Percentiles rank a stretch among this genome's conserved stretches.
Evolutionary conservation across 1,140 invertebrate genomes (phyloP).

Genomic region (Drosophila murphyi): DNA sequence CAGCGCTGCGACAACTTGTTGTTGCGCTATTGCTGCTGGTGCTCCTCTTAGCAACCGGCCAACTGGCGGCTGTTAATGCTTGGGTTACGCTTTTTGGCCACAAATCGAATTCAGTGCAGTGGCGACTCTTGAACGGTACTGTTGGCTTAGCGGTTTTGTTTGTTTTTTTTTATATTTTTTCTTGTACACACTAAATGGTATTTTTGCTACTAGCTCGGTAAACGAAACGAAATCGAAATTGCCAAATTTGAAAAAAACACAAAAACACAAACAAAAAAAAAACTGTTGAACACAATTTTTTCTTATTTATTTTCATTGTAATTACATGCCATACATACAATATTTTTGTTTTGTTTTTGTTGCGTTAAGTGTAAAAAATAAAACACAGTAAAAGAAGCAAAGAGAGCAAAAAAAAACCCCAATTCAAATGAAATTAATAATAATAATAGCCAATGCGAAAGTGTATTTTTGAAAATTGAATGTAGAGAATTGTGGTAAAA

Average conservation of each 20-base stretch:
- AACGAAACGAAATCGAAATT: constrained; percentile 26
- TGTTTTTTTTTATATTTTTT: background rate
- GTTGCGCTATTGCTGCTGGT: constrained; percentile 27
- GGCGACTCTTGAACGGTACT: constrained; percentile 83
- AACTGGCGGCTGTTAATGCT: constrained; percentile 31
- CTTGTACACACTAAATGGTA: constrained; percentile 1
- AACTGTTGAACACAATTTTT: constrained; percentile 2
- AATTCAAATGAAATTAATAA: constrained; percentile 4
- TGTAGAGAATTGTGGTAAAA: constrained; percentile 40
- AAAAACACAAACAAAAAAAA: background rate
- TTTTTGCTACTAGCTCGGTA: constrained; percentile 16
- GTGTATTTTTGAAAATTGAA: constrained; percentile 27
- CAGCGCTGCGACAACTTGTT: constrained; percentile 45
- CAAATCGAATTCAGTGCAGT: constrained; percentile 78
- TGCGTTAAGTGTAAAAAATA: constrained; percentile 12
- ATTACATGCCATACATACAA: background rate
- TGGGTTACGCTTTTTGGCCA: constrained; percentile 70
- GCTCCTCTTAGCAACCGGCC: constrained; percentile 20
- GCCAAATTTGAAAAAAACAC: constrained; percentile 10
- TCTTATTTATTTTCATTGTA: background rate
- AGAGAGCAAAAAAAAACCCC: background rate
- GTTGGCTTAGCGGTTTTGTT: constrained; percentile 65
- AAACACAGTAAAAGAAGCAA: background rate
- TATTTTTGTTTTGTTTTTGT: constrained; percentile 29
- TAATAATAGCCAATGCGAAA: constrained; percentile 13